These are phyloP conservation scores for Antidorcas marsupialis DNA, from an alignment of 2,113 vertebrate genomes.

Conservation along the genomic window DNA sequence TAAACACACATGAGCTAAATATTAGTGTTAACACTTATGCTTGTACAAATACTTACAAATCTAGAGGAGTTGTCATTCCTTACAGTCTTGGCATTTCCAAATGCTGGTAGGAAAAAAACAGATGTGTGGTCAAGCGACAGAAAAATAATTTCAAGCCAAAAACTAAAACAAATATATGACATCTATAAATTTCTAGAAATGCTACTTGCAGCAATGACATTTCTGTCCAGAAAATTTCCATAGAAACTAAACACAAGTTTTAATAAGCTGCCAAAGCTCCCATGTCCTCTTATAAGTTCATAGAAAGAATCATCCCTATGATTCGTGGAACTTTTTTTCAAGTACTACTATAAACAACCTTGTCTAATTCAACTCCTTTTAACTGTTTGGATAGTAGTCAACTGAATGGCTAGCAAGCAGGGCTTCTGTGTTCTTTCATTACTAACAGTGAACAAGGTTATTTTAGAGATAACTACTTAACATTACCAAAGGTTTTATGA, in stretches of 20 bases:
- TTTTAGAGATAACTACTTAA: background rate
- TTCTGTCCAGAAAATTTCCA: background rate
- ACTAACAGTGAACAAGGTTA: background rate
- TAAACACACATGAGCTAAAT: conserved; percentile 50
- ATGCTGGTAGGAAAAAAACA: conserved; percentile 84
- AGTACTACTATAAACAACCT: background rate
- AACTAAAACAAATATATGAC: background rate
- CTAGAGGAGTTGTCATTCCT: conserved; percentile 98
- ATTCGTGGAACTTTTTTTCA: background rate
- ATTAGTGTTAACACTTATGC: conserved; percentile 37
- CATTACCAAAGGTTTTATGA: background rate
- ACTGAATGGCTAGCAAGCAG: background rate
- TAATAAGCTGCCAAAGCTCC: background rate
- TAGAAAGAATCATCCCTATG: background rate
- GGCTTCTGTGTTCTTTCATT: background rate
- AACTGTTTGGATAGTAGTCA: background rate
- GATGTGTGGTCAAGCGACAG: conserved; percentile 8
- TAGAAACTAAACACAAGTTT: background rate
- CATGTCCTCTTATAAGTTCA: background rate
- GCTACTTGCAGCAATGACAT: background rate
- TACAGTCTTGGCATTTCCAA: conserved; percentile 98
- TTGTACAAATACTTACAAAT: conserved; percentile 92
- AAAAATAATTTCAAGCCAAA: background rate
- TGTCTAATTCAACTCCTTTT: background rate
- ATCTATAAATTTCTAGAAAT: background rate